Evolutionary conservation across 1,140 invertebrate species (phyloP).

Genomic region (Eumaeus atala): DNA sequence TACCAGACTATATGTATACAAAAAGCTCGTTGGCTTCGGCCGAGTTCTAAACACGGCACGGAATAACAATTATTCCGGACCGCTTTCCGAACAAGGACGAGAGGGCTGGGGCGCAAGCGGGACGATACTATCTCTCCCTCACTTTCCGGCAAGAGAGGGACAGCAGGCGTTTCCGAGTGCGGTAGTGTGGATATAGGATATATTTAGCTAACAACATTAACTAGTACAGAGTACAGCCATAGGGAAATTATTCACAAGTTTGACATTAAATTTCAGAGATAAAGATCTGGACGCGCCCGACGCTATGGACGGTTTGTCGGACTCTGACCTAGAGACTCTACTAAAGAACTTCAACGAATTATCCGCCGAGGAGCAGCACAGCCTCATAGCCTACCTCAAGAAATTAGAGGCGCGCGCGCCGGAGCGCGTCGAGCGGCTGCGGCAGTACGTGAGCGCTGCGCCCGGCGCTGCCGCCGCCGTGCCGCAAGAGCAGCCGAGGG

Average conservation of each 20-base stretch:
- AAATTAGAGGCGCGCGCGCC: slow-evolving; percentile 84
- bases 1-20: too few relatives aligned
- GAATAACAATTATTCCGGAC: too few relatives aligned
- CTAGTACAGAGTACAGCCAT: background rate
- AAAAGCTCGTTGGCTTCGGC: too few relatives aligned
- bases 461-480: slow-evolving; percentile 20
- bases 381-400: slow-evolving; percentile 84
- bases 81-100: too few relatives aligned
- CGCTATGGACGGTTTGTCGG: slow-evolving; percentile 82
- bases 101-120: too few relatives aligned
- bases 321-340: slow-evolving; percentile 82
- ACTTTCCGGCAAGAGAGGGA: too few relatives aligned
- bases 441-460: slow-evolving; percentile 58
- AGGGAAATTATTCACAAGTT: background rate
- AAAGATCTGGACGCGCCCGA: slow-evolving; percentile 47
- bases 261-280: slow-evolving; percentile 23
- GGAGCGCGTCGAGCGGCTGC: slow-evolving; percentile 80
- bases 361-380: slow-evolving; percentile 84
- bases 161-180: too few relatives aligned
- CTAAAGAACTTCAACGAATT: slow-evolving; percentile 85
- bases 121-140: too few relatives aligned
- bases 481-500: slow-evolving; percentile 1
- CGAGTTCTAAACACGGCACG: too few relatives aligned
- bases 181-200: too few relatives aligned
- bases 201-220: too few relatives aligned